phyloP scores from a whole-genome alignment of 2,797 vertebrate genomes.

The Chromis chromis region DNA sequence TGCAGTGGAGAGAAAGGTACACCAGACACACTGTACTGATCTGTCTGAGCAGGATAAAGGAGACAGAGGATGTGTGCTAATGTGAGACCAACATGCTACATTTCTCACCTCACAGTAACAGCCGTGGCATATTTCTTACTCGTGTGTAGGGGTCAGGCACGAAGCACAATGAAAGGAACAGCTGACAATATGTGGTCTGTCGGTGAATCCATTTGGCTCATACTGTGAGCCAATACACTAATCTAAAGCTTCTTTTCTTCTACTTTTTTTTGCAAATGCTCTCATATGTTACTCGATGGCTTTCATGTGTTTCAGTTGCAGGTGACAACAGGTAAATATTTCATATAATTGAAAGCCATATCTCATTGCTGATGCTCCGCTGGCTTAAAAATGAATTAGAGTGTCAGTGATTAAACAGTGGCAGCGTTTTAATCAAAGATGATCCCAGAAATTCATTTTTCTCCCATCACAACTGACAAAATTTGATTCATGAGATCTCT shows the following conservation, averaged over 20 bases:
- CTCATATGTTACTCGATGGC: not conserved
- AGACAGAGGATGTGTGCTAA: conserved; percentile 54
- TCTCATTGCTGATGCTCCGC: not conserved
- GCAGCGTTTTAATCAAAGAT: conserved; percentile 64
- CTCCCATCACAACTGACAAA: conserved; percentile 54
- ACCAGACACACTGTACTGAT: conserved; percentile 64
- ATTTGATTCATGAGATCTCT: conserved; percentile 62
- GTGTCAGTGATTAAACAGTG: conserved; percentile 50
- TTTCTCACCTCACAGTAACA: conserved; percentile 46
- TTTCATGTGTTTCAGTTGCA: not conserved
- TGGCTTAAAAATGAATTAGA: conserved; percentile 51
- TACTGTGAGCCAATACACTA: not conserved
- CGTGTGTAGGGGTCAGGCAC: not conserved
- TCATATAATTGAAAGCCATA: conserved; percentile 16
- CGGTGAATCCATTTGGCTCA: conserved; percentile 10
- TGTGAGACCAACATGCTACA: conserved; percentile 60
- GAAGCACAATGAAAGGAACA: not conserved
- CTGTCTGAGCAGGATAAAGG: conserved; percentile 63
- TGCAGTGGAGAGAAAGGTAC: conserved; percentile 70
- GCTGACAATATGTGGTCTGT: not conserved
- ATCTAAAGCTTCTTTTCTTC: not conserved
- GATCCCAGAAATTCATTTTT: conserved; percentile 43
- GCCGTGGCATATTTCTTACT: conserved; percentile 21
- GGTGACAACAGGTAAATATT: conserved; percentile 25
- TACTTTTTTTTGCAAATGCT: not conserved